Percentiles rank a stretch among this genome's conserved stretches.
phyloP scores from a whole-genome alignment of 2,113 vertebrate genomes.

The Hippolais icterina region DNA sequence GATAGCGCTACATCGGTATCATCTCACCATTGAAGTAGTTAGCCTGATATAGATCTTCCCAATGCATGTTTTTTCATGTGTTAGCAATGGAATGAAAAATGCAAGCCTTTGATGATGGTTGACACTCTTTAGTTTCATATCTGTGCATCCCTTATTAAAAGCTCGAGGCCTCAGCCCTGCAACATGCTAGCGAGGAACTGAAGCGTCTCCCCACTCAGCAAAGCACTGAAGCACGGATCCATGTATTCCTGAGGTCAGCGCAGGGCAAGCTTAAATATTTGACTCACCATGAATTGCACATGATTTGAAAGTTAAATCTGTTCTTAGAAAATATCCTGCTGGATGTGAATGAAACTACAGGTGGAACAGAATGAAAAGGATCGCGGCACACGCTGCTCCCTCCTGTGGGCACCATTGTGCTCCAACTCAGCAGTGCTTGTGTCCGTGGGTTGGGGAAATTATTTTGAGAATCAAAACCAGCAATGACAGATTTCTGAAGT shows the following conservation, averaged over 20 bases:
- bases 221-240: neutral
- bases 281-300: neutral
- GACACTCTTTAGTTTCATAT: neutral
- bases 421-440: neutral
- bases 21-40: neutral
- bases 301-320: neutral
- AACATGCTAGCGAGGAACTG: neutral
- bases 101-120: neutral
- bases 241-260: neutral
- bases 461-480: neutral
- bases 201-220: neutral
- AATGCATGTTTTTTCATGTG: neutral
- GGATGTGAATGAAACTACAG: neutral
- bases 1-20: neutral
- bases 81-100: neutral
- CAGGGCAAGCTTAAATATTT: neutral
- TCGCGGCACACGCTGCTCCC: neutral
- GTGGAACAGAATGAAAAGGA: neutral
- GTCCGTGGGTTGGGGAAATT: neutral
- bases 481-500: neutral
- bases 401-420: neutral
- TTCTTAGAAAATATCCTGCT: neutral
- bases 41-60: neutral
- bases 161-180: neutral
- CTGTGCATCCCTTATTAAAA: neutral